Percentiles rank a stretch among this genome's conserved stretches.
These are phyloP conservation scores for Luperina testacea DNA, from an alignment of 2,888 invertebrate species.

Conservation along the genomic window DNA sequence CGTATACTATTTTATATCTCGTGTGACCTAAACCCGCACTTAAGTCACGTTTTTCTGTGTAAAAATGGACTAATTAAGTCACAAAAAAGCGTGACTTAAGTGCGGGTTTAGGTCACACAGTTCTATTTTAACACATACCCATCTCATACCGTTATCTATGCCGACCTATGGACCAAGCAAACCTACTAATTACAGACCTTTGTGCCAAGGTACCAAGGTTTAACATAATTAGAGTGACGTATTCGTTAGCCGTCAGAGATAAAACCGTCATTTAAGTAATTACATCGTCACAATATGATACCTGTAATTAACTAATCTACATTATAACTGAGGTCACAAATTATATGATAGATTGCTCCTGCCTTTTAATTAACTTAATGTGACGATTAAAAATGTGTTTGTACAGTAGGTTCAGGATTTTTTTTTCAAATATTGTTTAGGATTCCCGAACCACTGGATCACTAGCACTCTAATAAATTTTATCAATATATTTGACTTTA, in stretches of 20 bases:
- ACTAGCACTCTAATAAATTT: no score
- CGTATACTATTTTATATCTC: no score
- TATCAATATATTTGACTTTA: neutral
- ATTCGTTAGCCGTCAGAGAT: conserved; percentile 13
- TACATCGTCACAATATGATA: conserved; percentile 23
- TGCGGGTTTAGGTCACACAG: no score
- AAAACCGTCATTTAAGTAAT: conserved; percentile 52
- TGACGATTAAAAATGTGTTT: conserved; percentile 9
- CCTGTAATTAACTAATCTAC: conserved; percentile 41
- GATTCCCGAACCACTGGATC: neutral
- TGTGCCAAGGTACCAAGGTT: conserved; percentile 11
- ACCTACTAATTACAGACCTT: conserved; percentile 30
- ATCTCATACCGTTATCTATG: neutral
- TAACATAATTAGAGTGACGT: conserved; percentile 38
- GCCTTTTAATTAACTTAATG: conserved; percentile 30
- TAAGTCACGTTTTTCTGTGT: no score
- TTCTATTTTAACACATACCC: neutral
- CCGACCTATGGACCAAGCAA: neutral
- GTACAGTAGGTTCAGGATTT: neutral
- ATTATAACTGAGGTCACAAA: conserved; percentile 14
- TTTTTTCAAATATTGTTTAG: neutral
- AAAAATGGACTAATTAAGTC: no score
- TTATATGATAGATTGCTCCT: conserved; percentile 13
- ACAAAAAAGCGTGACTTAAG: no score
- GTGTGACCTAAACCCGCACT: no score